These are phyloP conservation scores for Adelphocoris suturalis DNA, from an alignment of 2,888 invertebrate species.

Conservation along the genomic window DNA sequence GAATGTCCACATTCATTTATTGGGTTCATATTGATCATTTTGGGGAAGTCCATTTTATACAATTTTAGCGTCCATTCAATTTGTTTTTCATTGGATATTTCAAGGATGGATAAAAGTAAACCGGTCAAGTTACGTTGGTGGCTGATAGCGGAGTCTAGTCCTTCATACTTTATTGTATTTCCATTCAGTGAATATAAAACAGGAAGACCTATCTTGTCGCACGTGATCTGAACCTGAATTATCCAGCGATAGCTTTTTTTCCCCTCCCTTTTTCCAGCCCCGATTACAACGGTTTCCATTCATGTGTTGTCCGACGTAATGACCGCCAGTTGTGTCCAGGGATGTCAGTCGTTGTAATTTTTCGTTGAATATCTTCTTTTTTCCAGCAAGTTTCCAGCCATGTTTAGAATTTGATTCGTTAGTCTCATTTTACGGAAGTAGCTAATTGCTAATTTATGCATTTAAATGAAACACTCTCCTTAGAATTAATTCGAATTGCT, in stretches of 20 bases:
- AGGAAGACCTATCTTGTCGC: conserved; percentile 1
- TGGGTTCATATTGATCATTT: too few relatives aligned
- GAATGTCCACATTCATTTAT: too few relatives aligned
- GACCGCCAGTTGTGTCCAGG: not conserved
- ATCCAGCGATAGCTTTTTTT: not conserved
- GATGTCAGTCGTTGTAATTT: not conserved
- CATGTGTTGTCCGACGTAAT: conserved; percentile 19
- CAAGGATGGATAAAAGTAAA: too few relatives aligned
- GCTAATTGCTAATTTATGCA: not conserved
- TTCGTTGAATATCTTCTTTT: not conserved
- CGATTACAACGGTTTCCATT: not conserved
- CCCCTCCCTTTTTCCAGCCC: not conserved
- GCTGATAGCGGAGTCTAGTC: not conserved
- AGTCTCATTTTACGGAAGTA: not conserved
- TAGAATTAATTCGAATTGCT: too few relatives aligned
- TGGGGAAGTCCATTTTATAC: too few relatives aligned
- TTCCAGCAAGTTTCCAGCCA: too few relatives aligned
- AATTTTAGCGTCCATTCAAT: too few relatives aligned
- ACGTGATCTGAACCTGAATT: conserved; percentile 16
- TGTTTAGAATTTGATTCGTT: not conserved
- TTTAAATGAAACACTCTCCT: too few relatives aligned
- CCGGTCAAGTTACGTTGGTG: too few relatives aligned
- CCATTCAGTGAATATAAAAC: conserved; percentile 39
- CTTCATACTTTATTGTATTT: conserved; percentile 30
- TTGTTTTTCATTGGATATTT: too few relatives aligned